Conservation (phyloP, 2,888 invertebrate genomes). For the Anagyrus pseudococci region DNA sequence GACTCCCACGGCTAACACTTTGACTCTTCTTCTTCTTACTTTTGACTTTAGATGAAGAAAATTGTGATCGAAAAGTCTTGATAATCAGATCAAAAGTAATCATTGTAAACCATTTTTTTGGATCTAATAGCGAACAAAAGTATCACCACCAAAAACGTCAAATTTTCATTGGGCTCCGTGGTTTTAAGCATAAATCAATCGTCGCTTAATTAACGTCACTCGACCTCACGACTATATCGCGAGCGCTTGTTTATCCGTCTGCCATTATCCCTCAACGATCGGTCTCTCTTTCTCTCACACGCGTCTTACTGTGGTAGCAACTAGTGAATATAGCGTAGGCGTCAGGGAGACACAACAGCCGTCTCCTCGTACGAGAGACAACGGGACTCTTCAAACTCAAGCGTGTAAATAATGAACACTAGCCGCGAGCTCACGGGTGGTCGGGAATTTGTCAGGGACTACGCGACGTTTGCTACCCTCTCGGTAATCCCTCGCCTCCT, state of each 20-base stretch:
- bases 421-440: constrained; percentile 5
- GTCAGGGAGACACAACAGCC: no score
- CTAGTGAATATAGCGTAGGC: neutral
- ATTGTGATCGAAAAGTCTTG: no score
- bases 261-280: neutral
- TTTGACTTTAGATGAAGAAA: no score
- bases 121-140: no score
- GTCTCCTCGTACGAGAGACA: neutral
- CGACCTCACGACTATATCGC: neutral
- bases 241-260: neutral
- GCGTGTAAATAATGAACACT: constrained; percentile 3
- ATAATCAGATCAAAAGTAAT: no score
- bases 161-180: no score
- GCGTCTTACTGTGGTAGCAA: neutral
- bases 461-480: no score
- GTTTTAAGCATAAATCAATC: no score
- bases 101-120: no score
- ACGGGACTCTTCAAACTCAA: neutral
- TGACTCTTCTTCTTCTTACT: neutral
- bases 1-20: neutral
- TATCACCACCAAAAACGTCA: no score
- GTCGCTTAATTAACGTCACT: neutral
- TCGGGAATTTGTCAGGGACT: constrained; percentile 25
- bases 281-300: neutral
- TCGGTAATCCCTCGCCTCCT: no score